These are phyloP conservation scores for Phengaris arion DNA, from an alignment of 2,888 invertebrate genomes.

Conservation along the genomic window DNA sequence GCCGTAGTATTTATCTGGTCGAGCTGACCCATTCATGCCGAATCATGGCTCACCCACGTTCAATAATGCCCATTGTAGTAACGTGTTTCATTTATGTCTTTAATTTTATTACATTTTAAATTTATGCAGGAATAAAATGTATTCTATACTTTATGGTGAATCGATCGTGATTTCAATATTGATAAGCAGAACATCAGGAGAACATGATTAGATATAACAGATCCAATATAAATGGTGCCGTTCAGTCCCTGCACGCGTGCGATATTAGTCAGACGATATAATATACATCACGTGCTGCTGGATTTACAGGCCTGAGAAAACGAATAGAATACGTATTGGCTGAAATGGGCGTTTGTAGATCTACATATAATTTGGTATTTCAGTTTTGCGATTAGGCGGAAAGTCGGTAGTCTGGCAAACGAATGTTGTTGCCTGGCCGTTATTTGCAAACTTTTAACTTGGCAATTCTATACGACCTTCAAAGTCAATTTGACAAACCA, in stretches of 20 bases:
- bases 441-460: too few species aligned
- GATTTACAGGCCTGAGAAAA: conserved; percentile 33
- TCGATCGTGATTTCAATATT: not conserved
- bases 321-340: conserved; percentile 35
- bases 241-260: conserved; percentile 34
- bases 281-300: conserved; percentile 37
- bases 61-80: too few species aligned
- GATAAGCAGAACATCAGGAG: conserved; percentile 8
- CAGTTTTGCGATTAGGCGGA: not conserved
- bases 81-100: too few species aligned
- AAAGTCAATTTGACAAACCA: too few species aligned
- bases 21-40: too few species aligned
- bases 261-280: conserved; percentile 38
- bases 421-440: too few species aligned
- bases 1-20: too few species aligned
- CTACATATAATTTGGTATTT: not conserved
- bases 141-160: not conserved
- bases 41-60: too few species aligned
- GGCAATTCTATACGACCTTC: too few species aligned
- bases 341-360: conserved; percentile 29
- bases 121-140: too few species aligned
- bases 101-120: too few species aligned
- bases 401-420: too few species aligned
- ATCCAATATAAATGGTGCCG: conserved; percentile 27
- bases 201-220: conserved; percentile 15